Evolutionary conservation across 2,797 vertebrate species (phyloP).

Genomic region (Pteronotus mesoamericanus): DNA sequence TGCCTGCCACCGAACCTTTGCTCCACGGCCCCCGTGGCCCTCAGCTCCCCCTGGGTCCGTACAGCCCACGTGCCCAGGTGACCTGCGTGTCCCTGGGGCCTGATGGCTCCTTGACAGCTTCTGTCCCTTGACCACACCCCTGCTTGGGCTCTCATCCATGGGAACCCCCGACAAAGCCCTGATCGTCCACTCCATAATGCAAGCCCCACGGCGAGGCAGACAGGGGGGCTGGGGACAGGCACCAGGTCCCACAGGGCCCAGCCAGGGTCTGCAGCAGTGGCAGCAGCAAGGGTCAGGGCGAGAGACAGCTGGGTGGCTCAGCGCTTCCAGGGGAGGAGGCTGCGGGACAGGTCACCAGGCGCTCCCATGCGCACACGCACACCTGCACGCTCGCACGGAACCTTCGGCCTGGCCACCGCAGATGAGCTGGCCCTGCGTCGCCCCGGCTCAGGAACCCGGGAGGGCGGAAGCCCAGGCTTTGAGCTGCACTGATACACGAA

Average conservation of each 20-base stretch:
- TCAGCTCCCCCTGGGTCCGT: no score
- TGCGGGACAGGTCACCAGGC: background rate
- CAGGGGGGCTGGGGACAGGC: background rate
- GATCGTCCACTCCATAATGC: fast-evolving
- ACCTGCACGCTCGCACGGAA: background rate
- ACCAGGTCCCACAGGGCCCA: background rate
- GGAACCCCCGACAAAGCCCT: background rate
- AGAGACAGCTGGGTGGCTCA: background rate
- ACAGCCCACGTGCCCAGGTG: no score
- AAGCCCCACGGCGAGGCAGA: background rate
- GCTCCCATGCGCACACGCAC: fast-evolving
- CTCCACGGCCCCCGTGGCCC: fast-evolving
- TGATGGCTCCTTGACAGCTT: background rate
- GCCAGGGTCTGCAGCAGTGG: background rate
- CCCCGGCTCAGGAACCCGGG: background rate
- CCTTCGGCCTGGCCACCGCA: fast-evolving
- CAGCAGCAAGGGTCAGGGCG: background rate
- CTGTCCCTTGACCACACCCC: background rate
- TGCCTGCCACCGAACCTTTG: background rate
- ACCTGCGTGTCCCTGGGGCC: background rate
- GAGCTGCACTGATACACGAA: background rate
- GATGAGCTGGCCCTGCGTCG: fast-evolving
- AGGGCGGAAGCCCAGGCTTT: background rate
- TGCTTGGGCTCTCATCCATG: background rate
- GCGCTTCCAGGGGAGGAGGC: background rate